Percentiles rank a stretch among this genome's conserved stretches.
phyloP scores from a whole-genome alignment of 2,797 vertebrate genomes.

The Oophaga sylvatica region DNA sequence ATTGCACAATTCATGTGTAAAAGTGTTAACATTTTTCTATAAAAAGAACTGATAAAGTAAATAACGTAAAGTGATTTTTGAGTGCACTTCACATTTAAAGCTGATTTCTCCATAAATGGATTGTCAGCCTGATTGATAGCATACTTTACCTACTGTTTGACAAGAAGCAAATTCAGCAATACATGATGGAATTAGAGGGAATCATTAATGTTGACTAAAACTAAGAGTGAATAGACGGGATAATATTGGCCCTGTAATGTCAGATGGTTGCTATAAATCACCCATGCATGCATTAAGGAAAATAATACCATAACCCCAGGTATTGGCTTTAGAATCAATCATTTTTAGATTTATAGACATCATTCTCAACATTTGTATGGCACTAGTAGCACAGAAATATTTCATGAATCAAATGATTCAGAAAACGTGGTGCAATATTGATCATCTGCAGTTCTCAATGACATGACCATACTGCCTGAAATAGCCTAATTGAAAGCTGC shows the following conservation, averaged over 20 bases:
- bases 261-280: constrained; percentile 52
- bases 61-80: constrained; percentile 18
- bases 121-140: constrained; percentile 40
- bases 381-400: constrained; percentile 33
- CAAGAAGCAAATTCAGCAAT: constrained; percentile 56
- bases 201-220: constrained; percentile 59
- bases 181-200: constrained; percentile 49
- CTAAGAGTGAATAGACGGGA: constrained; percentile 50
- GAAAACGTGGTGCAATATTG: constrained; percentile 18
- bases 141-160: constrained; percentile 41
- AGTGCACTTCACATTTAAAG: constrained; percentile 20
- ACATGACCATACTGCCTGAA: not conserved
- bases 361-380: constrained; percentile 15
- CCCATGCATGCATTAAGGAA: constrained; percentile 49
- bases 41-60: constrained; percentile 11
- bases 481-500: not conserved
- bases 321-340: constrained; percentile 46
- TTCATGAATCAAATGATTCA: constrained; percentile 18
- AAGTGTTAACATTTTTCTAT: not conserved
- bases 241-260: constrained; percentile 35
- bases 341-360: constrained; percentile 49
- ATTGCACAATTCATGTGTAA: not conserved
- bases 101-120: constrained; percentile 37
- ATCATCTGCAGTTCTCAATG: constrained; percentile 16
- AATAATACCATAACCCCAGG: constrained; percentile 47